A percentile compares a stretch with the other conserved stretches of the same genome.
phyloP scores from a whole-genome alignment of 2,113 vertebrate species.

The Archilochus colubris region DNA sequence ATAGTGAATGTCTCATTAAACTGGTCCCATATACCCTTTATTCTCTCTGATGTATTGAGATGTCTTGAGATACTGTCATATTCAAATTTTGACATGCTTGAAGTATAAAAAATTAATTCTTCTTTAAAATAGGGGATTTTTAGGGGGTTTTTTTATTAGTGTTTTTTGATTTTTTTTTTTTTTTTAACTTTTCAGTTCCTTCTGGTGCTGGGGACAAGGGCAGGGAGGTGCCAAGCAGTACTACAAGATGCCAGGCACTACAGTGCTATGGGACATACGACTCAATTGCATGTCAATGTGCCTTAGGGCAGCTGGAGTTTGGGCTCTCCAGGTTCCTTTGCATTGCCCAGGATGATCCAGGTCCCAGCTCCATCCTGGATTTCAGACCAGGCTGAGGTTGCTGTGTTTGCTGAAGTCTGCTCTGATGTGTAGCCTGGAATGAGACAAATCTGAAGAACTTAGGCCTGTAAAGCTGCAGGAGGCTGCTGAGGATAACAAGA shows the following conservation, averaged over 20 bases:
- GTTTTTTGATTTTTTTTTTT: neutral
- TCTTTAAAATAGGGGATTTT: neutral
- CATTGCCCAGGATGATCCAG: neutral
- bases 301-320: neutral
- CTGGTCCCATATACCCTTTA: neutral
- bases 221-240: neutral
- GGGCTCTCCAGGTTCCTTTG: neutral
- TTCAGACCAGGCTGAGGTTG: neutral
- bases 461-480: constrained; percentile 63
- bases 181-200: neutral
- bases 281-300: neutral
- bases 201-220: neutral
- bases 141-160: neutral
- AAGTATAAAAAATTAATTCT: neutral
- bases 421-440: neutral
- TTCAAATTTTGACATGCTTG: neutral
- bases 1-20: neutral
- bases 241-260: too few species aligned
- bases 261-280: neutral
- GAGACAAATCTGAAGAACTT: constrained; percentile 34
- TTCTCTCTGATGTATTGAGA: neutral
- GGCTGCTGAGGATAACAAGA: constrained; percentile 61
- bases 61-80: neutral
- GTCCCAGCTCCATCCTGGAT: fast-evolving
- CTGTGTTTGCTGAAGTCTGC: neutral